Evolutionary conservation across 2,797 vertebrate genomes (phyloP).

Genomic region (Sebastes trivittatus): DNA sequence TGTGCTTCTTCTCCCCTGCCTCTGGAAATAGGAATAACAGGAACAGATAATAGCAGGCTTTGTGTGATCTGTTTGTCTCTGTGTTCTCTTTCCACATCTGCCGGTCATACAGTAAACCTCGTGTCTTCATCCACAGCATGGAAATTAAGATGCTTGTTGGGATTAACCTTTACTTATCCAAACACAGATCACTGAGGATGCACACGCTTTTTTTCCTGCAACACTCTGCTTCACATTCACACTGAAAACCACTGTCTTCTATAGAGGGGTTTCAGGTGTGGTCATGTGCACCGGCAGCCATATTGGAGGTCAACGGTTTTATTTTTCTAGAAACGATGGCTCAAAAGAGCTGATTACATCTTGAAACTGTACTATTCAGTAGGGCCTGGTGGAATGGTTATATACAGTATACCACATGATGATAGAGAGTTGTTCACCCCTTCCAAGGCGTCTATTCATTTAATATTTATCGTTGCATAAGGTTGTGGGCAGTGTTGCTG

Average conservation of each 20-base stretch:
- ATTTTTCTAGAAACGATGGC: background rate
- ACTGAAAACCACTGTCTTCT: background rate
- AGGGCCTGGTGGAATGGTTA: background rate
- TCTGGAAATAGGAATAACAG: slow-evolving; percentile 48
- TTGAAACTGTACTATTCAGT: background rate
- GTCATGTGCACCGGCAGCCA: background rate
- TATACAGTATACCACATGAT: background rate
- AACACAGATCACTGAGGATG: background rate
- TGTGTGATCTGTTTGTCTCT: slow-evolving; percentile 45
- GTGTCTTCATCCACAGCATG: slow-evolving; percentile 46
- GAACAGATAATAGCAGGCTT: slow-evolving; percentile 61
- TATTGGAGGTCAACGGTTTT: background rate
- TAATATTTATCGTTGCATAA: background rate
- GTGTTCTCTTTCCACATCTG: slow-evolving; percentile 36
- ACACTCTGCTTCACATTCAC: background rate
- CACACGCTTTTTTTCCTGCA: background rate
- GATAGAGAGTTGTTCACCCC: background rate
- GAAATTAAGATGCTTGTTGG: slow-evolving; percentile 11
- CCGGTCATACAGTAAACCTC: slow-evolving; percentile 60
- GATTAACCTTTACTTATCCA: slow-evolving; percentile 28
- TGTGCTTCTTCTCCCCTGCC: slow-evolving; percentile 55
- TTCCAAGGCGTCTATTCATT: background rate
- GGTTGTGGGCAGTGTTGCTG: background rate
- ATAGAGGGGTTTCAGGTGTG: background rate
- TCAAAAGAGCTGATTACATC: background rate